These are phyloP conservation scores for Alouatta caraya DNA, from an alignment of 2,797 vertebrate species.

Conservation along the genomic window DNA sequence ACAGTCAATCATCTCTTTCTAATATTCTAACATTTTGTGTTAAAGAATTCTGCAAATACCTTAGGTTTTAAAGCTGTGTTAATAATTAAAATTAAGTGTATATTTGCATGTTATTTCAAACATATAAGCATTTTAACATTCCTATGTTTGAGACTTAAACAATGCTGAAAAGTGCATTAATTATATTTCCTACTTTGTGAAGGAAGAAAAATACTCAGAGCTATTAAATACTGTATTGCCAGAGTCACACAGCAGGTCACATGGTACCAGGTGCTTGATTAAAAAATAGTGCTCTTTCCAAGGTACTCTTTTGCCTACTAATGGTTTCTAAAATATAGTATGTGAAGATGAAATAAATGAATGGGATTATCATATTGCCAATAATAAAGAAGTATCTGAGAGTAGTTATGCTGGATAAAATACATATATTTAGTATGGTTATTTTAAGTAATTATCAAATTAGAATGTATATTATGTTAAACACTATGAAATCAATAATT, in stretches of 20 bases:
- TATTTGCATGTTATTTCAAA: neutral
- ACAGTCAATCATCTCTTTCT: neutral
- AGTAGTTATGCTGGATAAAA: neutral
- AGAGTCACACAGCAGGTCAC: neutral
- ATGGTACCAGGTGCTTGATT: neutral
- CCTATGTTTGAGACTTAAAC: neutral
- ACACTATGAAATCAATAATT: neutral
- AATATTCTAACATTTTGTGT: neutral
- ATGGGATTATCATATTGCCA: neutral
- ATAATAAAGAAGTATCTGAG: neutral
- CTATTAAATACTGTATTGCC: neutral
- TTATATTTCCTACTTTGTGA: neutral
- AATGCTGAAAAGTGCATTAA: neutral
- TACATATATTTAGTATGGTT: neutral
- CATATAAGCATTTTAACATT: neutral
- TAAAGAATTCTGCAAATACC: neutral
- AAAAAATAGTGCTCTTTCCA: neutral
- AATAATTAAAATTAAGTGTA: conserved; percentile 25
- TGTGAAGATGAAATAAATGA: neutral
- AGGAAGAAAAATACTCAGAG: neutral
- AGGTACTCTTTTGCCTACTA: neutral
- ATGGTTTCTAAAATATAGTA: neutral
- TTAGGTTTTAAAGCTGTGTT: neutral
- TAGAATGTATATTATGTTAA: neutral
- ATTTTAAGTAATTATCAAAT: neutral